These are phyloP conservation scores for Porites australiensis DNA, from an alignment of 64 coral and sea anemone species.

Conservation along the genomic window DNA sequence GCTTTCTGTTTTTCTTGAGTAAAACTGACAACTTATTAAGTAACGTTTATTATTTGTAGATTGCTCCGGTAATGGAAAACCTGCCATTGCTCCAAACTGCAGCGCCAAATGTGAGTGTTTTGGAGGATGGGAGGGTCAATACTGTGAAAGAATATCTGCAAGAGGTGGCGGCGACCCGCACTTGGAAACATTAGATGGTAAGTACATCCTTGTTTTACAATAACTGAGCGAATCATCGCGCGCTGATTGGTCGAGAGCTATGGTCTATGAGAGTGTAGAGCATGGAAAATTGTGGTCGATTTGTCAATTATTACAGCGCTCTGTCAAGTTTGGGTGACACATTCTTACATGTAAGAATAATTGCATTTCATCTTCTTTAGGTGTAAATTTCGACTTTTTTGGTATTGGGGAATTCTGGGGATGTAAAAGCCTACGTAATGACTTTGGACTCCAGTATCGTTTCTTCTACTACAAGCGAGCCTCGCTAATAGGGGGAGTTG, in stretches of 20 bases:
- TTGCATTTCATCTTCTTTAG: slow-evolving; percentile 3
- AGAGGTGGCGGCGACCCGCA: slow-evolving; percentile 75
- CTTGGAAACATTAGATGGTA: slow-evolving; percentile 77
- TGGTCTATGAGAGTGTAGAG: no score
- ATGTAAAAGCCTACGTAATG: slow-evolving; percentile 58
- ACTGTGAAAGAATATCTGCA: slow-evolving; percentile 39
- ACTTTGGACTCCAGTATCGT: slow-evolving; percentile 80
- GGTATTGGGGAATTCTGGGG: slow-evolving; percentile 94
- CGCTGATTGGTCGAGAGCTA: no score
- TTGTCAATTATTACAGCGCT: no score
- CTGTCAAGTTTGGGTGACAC: no score
- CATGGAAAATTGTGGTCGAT: no score
- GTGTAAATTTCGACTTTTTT: slow-evolving; percentile 78
- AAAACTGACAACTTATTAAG: not conserved
- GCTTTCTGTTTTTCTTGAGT: no score
- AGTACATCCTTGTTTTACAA: not conserved
- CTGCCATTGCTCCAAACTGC: not conserved
- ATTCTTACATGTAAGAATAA: no score
- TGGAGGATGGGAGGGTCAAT: slow-evolving; percentile 58
- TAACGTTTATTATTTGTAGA: not conserved
- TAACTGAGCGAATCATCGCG: not conserved
- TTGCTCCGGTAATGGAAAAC: slow-evolving; percentile 54
- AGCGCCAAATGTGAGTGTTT: slow-evolving; percentile 40
- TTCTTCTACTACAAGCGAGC: slow-evolving; percentile 72
- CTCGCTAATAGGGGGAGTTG: slow-evolving; percentile 71